phyloP scores from a whole-genome alignment of 2,888 invertebrate species.

The Limenitis arthemis region DNA sequence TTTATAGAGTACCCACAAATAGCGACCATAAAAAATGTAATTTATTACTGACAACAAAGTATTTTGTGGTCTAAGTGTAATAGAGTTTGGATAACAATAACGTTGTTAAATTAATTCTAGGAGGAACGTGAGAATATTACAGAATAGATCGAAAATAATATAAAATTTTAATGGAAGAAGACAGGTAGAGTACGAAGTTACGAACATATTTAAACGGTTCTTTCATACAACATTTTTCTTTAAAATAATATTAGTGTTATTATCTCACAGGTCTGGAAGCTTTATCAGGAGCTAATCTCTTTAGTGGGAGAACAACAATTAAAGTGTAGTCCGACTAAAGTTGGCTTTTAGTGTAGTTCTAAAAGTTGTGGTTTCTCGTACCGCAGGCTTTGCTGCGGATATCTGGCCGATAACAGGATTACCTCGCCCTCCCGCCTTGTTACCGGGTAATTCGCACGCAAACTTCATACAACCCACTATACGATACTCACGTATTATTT shows the following conservation, averaged over 20 bases:
- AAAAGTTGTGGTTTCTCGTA: slow-evolving; percentile 42
- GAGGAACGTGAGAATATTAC: too few relatives aligned
- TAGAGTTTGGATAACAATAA: slow-evolving; percentile 2
- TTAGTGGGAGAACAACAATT: slow-evolving; percentile 35
- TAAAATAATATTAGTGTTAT: neutral
- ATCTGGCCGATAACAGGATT: slow-evolving; percentile 61
- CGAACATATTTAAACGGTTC: too few relatives aligned
- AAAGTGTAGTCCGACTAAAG: slow-evolving; percentile 39
- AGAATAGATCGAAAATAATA: too few relatives aligned
- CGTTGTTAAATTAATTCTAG: neutral
- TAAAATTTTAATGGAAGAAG: too few relatives aligned
- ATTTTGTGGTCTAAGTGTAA: slow-evolving; percentile 5
- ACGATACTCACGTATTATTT: slow-evolving; percentile 40
- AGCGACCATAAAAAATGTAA: slow-evolving; percentile 12
- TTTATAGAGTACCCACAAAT: slow-evolving; percentile 16
- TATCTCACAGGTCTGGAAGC: slow-evolving; percentile 8
- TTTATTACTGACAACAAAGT: slow-evolving; percentile 13
- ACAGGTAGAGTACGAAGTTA: too few relatives aligned
- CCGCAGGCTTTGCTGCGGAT: slow-evolving; percentile 39
- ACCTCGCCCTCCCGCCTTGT: slow-evolving; percentile 48
- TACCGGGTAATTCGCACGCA: slow-evolving; percentile 57
- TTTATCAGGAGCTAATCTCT: slow-evolving; percentile 23
- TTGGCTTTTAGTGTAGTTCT: slow-evolving; percentile 31
- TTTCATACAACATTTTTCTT: neutral
- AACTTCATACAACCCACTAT: slow-evolving; percentile 47